Conservation (phyloP, 2,113 vertebrate species). For the Pholis gunnellus region DNA sequence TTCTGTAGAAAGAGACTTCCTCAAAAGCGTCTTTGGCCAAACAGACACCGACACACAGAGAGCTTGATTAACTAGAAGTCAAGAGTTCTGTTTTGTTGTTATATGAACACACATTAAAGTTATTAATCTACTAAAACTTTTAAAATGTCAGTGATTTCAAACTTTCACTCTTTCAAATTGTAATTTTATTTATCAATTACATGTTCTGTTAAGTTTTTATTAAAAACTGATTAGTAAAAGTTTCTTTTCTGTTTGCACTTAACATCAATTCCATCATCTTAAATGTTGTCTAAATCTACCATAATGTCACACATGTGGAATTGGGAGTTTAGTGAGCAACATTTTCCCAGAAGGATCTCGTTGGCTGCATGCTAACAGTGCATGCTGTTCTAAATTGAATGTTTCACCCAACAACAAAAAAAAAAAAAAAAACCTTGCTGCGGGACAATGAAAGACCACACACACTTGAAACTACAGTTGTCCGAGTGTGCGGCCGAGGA, state of each 20-base stretch:
- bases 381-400: slow-evolving; percentile 39
- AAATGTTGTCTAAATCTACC: neutral
- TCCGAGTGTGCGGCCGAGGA: slow-evolving; percentile 43
- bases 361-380: neutral
- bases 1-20: neutral
- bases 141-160: neutral
- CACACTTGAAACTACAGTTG: slow-evolving; percentile 70
- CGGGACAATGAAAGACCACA: slow-evolving; percentile 74
- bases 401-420: slow-evolving; percentile 5
- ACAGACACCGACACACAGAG: neutral
- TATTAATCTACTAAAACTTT: neutral
- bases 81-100: neutral
- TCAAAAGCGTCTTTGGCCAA: neutral
- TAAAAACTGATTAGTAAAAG: neutral
- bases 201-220: neutral
- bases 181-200: neutral
- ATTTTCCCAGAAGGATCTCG: slow-evolving; percentile 4
- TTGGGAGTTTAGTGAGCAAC: neutral
- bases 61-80: neutral
- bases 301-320: neutral
- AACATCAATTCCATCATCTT: neutral
- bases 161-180: neutral
- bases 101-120: neutral
- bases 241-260: neutral
- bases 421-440: slow-evolving; percentile 18